Evolutionary conservation across 2,888 invertebrate species (phyloP).

Genomic region (Itoplectis maculator): DNA sequence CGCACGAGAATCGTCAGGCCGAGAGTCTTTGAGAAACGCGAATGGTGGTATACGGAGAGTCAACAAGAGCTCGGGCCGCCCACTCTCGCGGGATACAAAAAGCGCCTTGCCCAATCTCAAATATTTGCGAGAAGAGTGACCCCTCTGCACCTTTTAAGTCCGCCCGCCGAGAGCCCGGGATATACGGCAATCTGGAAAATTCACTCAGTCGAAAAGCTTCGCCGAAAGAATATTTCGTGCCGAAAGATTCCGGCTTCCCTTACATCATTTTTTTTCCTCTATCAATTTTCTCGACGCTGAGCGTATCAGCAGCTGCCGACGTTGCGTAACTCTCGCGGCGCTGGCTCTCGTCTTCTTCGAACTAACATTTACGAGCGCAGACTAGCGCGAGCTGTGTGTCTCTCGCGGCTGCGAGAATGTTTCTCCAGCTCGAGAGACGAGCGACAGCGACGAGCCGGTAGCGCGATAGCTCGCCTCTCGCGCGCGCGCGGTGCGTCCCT

Average conservation of each 20-base stretch:
- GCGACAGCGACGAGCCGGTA: not conserved
- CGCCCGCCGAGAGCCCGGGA: conserved; percentile 43
- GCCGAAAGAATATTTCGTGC: not conserved
- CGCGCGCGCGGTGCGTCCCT: not conserved
- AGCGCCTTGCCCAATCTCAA: conserved; percentile 67
- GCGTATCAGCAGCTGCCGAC: not conserved
- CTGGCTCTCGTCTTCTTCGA: not conserved
- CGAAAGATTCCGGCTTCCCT: not conserved
- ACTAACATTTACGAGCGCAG: not conserved
- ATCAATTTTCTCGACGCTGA: not conserved
- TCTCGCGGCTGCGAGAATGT: not conserved
- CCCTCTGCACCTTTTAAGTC: conserved; percentile 25
- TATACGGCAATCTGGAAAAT: conserved; percentile 78
- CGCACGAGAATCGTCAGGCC: not conserved
- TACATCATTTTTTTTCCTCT: not conserved
- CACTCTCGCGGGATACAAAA: conserved; percentile 38
- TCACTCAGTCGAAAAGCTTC: conserved; percentile 63
- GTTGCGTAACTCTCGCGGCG: conserved; percentile 1
- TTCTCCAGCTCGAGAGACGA: not conserved
- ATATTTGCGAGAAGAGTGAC: conserved; percentile 74
- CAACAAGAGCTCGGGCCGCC: conserved; percentile 37
- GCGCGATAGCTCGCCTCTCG: not conserved
- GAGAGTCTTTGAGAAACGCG: conserved; percentile 58
- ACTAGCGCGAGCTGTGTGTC: not conserved
- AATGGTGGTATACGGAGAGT: conserved; percentile 6